Conservation (phyloP, 2,113 vertebrate species). For the Gavialis gangeticus region DNA sequence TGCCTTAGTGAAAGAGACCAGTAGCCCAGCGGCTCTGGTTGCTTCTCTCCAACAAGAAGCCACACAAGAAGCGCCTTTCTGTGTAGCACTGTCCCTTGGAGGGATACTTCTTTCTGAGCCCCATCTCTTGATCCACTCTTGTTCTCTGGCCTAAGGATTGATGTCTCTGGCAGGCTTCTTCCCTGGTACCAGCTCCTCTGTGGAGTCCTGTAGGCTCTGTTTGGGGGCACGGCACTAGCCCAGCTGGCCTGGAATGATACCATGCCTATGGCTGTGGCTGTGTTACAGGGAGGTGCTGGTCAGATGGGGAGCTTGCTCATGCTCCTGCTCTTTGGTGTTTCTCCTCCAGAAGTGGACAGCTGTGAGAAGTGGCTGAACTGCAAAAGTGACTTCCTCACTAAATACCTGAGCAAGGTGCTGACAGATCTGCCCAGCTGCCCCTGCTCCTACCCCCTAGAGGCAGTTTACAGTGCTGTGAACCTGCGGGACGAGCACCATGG, state of each 20-base stretch:
- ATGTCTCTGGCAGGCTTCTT: background rate
- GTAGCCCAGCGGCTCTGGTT: background rate
- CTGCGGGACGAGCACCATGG: conserved; percentile 82
- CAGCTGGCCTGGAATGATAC: background rate
- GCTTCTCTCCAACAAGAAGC: background rate
- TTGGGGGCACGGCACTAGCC: fast-evolving
- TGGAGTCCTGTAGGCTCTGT: background rate
- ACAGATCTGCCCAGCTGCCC: conserved; percentile 92
- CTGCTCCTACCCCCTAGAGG: conserved; percentile 87
- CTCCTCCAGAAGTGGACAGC: conserved; percentile 87
- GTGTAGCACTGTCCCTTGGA: background rate
- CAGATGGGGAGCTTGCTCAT: fast-evolving
- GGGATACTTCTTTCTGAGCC: background rate
- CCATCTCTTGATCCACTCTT: background rate
- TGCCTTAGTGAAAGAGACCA: background rate
- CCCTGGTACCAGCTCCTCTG: background rate
- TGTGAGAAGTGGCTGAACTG: conserved; percentile 96
- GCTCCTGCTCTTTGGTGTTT: background rate
- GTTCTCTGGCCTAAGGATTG: background rate
- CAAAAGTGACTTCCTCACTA: conserved; percentile 91
- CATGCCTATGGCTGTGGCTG: background rate
- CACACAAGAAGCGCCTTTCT: fast-evolving
- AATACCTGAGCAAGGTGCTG: conserved; percentile 88
- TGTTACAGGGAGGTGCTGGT: background rate
- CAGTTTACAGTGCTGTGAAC: conserved; percentile 81